A percentile compares a stretch with the other conserved stretches of the same genome.
These are phyloP conservation scores for Lepidotrigona ventralis DNA, from an alignment of 1,140 invertebrate genomes.

Conservation along the genomic window DNA sequence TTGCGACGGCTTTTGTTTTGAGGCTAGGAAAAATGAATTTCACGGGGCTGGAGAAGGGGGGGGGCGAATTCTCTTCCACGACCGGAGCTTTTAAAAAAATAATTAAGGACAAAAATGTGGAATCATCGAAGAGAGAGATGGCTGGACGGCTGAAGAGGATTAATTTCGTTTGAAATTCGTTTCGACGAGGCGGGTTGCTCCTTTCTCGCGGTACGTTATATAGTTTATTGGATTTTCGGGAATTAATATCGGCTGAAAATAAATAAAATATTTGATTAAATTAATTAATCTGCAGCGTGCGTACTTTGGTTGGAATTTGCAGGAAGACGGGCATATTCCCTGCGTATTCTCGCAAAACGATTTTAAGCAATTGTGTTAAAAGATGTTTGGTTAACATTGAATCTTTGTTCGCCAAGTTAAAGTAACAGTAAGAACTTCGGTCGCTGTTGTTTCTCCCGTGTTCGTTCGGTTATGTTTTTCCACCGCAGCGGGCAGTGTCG, in stretches of 20 bases:
- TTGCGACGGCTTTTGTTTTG: neutral
- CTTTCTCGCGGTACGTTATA: neutral
- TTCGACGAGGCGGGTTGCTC: neutral
- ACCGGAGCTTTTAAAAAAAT: neutral
- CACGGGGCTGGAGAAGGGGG: too few relatives aligned
- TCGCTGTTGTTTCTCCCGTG: neutral
- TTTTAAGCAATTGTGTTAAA: neutral
- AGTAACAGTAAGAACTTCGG: neutral
- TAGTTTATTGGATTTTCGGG: neutral
- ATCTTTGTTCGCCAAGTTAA: neutral
- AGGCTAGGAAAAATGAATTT: neutral
- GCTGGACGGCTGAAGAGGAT: neutral
- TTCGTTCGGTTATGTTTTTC: neutral
- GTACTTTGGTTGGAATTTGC: neutral
- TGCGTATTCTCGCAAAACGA: neutral
- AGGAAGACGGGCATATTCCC: neutral
- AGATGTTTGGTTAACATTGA: neutral
- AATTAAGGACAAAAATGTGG: neutral
- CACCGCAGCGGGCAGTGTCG: neutral
- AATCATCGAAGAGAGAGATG: neutral
- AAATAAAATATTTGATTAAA: neutral
- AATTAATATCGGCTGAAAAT: neutral
- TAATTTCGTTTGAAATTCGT: neutral
- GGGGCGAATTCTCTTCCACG: neutral
- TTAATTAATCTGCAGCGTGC: neutral